Evolutionary conservation across 2,888 invertebrate species (phyloP).

Genomic region (Abrostola tripartita): DNA sequence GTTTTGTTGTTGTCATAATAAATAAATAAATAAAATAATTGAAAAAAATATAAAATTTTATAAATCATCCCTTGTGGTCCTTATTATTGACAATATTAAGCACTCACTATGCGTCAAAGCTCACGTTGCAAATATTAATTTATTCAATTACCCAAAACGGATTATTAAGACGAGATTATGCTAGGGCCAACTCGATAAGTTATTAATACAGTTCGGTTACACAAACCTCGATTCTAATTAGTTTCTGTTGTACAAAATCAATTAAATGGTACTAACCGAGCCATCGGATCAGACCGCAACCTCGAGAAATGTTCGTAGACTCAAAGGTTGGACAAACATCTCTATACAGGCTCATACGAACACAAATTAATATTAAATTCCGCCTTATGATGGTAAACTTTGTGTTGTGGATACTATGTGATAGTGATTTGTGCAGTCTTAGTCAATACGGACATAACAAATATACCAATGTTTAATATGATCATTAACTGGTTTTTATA

Average conservation of each 20-base stretch:
- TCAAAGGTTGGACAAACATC: conserved; percentile 75
- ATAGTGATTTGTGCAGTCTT: conserved; percentile 13
- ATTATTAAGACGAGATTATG: conserved; percentile 73
- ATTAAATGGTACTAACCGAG: conserved; percentile 82
- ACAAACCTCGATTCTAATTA: conserved; percentile 86
- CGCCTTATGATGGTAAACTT: conserved; percentile 47
- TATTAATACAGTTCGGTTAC: conserved; percentile 83
- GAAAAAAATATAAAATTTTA: too few relatives aligned
- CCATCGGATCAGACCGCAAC: conserved; percentile 77
- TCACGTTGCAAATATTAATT: conserved; percentile 59
- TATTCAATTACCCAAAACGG: conserved; percentile 70
- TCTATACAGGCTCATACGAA: conserved; percentile 53
- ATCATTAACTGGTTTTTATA: too few relatives aligned
- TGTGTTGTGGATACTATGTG: conserved; percentile 21
- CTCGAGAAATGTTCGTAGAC: conserved; percentile 77
- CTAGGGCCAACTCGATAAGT: conserved; percentile 75
- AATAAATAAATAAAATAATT: too few relatives aligned
- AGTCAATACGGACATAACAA: not conserved
- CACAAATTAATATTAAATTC: conserved; percentile 68
- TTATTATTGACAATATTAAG: not conserved
- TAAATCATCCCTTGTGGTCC: too few relatives aligned
- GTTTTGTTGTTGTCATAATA: too few relatives aligned
- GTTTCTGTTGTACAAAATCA: conserved; percentile 85
- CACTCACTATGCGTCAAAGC: conserved; percentile 9
- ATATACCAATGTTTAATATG: too few relatives aligned